Base-by-base conservation (phyloP, 2,888 invertebrate species). In the Cinara cedri region DNA sequence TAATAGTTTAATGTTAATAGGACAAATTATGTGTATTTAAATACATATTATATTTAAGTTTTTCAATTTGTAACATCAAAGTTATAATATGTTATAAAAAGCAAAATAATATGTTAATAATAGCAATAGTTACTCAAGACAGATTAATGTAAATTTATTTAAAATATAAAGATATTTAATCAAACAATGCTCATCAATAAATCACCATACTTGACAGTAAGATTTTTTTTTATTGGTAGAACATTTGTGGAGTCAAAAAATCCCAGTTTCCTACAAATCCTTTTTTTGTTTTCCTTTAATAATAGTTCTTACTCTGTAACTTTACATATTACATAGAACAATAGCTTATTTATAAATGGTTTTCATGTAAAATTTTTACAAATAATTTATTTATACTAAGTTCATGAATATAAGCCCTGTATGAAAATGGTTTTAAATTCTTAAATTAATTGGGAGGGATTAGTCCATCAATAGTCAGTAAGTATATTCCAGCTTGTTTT, bases 381-480 rank as follows among this genome's bases (percentile, higher is more conserved):
- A 6, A 34, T 34, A 34, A 44, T 57, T 68, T 24, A 70, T 65
- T 83, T 85, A 85, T 86, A 88, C 96, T 95, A 78, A 97, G 89
- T 34, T 90, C 89, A 84, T 99, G 98, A 0, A 98, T 97, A 85
- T 99, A 98, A 0, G 94, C 94, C 82, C 98, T 90, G 87, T 94
- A 98, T 0, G 97, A 97, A 87, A 99, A 96, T 0, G 98, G 99
- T 87, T 99, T 98, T 94, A 99, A 94, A 84, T 94, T 90, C 82
- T 93, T 94, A 0, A 89, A 87, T 10, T 87, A 86, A 82, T 89
- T 88, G 0, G 94, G 89, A 0, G 90, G 89, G 82, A 98, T 93
- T 16, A 85, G 84, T 1, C 98, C 98, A 51, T 91, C 90, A 0
- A 97, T 97, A 1, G 95, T 97, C 81, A 99, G 86, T 1, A 98